Evolutionary conservation across 2,113 vertebrate genomes (phyloP), one percentile per base, ranked within the genome.

Genomic region (Phaethornis superciliosus): DNA sequence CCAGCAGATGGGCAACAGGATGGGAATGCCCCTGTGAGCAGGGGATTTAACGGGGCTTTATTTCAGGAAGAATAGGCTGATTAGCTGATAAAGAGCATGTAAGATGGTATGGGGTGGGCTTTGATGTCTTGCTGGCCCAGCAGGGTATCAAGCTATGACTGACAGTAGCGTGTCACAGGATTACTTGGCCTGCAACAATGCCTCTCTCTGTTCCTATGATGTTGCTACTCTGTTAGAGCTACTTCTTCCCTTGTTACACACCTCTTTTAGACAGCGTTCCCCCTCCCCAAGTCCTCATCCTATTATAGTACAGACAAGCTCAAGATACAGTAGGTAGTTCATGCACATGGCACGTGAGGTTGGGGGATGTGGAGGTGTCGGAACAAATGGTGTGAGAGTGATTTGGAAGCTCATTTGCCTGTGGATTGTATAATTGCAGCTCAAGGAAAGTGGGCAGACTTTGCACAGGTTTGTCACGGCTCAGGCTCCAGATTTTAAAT

Each of bases 1-100:
- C 96, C 93, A 95, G 98, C 98, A 98, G 98, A 98, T 98, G 98
- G 98, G 97, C 95, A 98, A 97, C 97, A 97, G 96, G 96, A 90
- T 93, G 84, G 80, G 95, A 91, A 93, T 97, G 90, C 96, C 98
- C 98, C 96, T 96, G 97, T 94, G 97, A 97, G 96, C 95, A 56
- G 96, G 96, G 97, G 98, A 98, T 98, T 98, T 98, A 97, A 81
- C 62, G 75, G 97, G 96, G 97, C 98, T 98, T 98, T 98, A 97
- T 98, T 95, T 93, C 67, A 63, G 96, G 93, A 97, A 98, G 97
- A 98, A 98, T 98, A 97, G 98, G 90, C 97, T 98, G 98, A 98
- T 98, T 97, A 98, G 97, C 93, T 27, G 93, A 91, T 97, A 97
- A 98, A 97, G 98, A 97, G 97, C 98, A 97, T 97, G 97, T 98